These are phyloP conservation scores for Leptinotarsa haldemani DNA, from an alignment of 2,888 invertebrate species.

Conservation along the genomic window DNA sequence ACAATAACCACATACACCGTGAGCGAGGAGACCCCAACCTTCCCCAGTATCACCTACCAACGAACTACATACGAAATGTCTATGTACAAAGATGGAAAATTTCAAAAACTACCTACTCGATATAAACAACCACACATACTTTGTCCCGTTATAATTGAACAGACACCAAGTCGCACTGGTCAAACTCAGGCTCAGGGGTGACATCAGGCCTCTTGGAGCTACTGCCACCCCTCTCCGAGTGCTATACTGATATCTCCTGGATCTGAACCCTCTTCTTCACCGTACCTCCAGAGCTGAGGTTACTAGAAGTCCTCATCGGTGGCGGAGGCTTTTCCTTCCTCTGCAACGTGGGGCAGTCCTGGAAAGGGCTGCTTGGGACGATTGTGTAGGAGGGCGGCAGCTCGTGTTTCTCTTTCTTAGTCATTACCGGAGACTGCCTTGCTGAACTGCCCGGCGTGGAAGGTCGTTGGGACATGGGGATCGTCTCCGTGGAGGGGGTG, in stretches of 20 bases:
- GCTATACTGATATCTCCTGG: slow-evolving; percentile 84
- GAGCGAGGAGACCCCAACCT: too few relatives aligned
- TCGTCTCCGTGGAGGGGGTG: slow-evolving; percentile 62
- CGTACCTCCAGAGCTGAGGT: slow-evolving; percentile 67
- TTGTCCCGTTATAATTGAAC: slow-evolving; percentile 62
- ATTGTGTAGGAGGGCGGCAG: slow-evolving; percentile 69
- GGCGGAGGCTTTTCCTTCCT: slow-evolving; percentile 62
- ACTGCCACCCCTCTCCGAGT: slow-evolving; percentile 54
- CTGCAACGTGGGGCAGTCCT: slow-evolving; percentile 48
- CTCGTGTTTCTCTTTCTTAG: slow-evolving; percentile 59
- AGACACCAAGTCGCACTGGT: slow-evolving; percentile 62
- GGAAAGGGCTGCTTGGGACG: slow-evolving; percentile 64
- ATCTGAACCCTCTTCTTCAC: slow-evolving; percentile 84
- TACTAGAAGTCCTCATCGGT: slow-evolving; percentile 63
- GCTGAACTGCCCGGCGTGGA: slow-evolving; percentile 64
- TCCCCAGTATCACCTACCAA: not conserved
- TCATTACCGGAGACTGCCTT: slow-evolving; percentile 60
- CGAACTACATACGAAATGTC: slow-evolving; percentile 21
- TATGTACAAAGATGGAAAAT: slow-evolving; percentile 31
- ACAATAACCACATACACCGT: too few relatives aligned
- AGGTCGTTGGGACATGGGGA: slow-evolving; percentile 64
- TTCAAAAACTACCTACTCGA: slow-evolving; percentile 43
- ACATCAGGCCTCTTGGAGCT: slow-evolving; percentile 52
- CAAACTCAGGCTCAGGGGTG: slow-evolving; percentile 56
- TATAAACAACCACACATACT: slow-evolving; percentile 55